Conservation (phyloP, 1,140 invertebrate species). For the Sipha flava region DNA sequence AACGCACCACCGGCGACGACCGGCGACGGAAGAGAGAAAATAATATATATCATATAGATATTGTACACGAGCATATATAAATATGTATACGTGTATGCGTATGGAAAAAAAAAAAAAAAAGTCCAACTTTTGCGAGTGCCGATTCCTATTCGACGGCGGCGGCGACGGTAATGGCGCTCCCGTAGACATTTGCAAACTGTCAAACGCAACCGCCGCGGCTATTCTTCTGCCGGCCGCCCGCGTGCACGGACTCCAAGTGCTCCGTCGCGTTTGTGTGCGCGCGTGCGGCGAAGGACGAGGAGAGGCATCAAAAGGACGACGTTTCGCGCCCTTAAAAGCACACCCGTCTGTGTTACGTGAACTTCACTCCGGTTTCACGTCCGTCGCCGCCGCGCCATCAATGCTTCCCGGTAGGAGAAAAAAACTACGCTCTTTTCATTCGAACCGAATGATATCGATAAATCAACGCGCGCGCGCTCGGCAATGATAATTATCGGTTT, state of each 20-base stretch:
- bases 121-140: not conserved
- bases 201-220: slow-evolving; percentile 24
- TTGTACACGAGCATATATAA: too few relatives aligned
- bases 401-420: not conserved
- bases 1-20: not conserved
- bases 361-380: not conserved
- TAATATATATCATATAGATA: too few relatives aligned
- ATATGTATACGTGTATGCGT: not conserved
- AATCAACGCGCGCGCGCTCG: too few relatives aligned
- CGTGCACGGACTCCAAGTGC: not conserved
- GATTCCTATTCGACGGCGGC: slow-evolving; percentile 11
- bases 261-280: not conserved
- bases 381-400: not conserved
- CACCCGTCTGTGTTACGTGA: not conserved
- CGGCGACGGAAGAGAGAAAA: not conserved
- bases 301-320: not conserved
- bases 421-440: not conserved
- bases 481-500: too few relatives aligned
- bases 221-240: slow-evolving; percentile 4
- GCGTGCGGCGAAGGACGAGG: not conserved
- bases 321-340: slow-evolving; percentile 4
- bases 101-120: not conserved
- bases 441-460: not conserved
- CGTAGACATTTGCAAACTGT: slow-evolving; percentile 29
- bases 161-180: slow-evolving; percentile 12